Evolutionary conservation across 1,140 invertebrate species (phyloP), one percentile per base, ranked within the genome.

Genomic region (Myzus persicae): DNA sequence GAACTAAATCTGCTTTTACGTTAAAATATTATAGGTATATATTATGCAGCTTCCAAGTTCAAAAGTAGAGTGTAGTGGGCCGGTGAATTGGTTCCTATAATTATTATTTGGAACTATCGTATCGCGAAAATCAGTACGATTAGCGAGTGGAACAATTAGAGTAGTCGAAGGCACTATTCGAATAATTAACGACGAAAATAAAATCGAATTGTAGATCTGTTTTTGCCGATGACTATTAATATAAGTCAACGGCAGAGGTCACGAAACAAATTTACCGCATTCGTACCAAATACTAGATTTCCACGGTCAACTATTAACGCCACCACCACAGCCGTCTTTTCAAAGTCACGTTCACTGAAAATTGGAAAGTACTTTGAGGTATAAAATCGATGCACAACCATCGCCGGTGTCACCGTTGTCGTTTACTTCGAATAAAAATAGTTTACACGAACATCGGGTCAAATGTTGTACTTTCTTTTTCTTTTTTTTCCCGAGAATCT

Each of bases 181-280:
- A 44, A 44, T 76, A 76, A 76, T 44, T 85, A 85, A 85, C 14
- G 11, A 85, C 38, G 5, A 85, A 85, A 85, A 42, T 40, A 85
- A 85, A 82, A 82, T 18, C 38, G n/a, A 20, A 38, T 38, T 26
- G 1, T 85, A 85, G 26, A 51, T 51, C 18, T 1, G 44, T 38
- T 88, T 51, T 46, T 51, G 18, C 26, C 44, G 46, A 88, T 51
- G 18, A 38, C 44, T 48, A 88, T 88, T 88, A 88, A 88, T 88
- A 88, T 38, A 48, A 36, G 87, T 88, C 87, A 88, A 48, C 31
- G 9, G 1, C 87, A 88, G 87, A 88, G 20, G 87, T 36, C 46
- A 46, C 6, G 7, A n/a, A 40, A 88, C 31, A 88, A 46, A 87
- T 46, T 51, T 31, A 9, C 20, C 18, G 20, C 20, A 88, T 11